Base-by-base conservation (phyloP, 2,888 invertebrate genomes). In the Rhaphigaster nebulosa region DNA sequence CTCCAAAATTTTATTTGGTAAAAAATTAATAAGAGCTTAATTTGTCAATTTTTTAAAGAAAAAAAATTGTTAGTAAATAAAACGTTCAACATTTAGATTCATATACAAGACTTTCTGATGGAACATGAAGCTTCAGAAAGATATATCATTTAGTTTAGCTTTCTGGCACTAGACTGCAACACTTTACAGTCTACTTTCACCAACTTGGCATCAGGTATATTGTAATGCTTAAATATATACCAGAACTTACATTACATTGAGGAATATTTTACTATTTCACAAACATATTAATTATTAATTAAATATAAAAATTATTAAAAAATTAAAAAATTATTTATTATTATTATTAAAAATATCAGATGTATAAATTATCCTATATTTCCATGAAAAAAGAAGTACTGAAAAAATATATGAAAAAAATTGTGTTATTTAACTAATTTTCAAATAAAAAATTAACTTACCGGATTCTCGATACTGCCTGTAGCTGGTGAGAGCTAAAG, bases 401-500 rank as follows among this genome's bases (percentile, higher is more conserved):
- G 45, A 45, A 45, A 5, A 45, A 45, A 45, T 45, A 45, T 45
- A 45, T 45, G 6, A 52, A 52, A 52, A 52, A 52, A 52, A 52
- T 45, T 45, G 52, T 52, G 15, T 18, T 52, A 15, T 2, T 52
- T 6, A 34, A 1, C 13, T 29, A 5, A 29, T 91, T 60, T 90
- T 90, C 90, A 87, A n/a, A 45, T 65, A 52, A 76, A 88, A 45
- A 23, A 87, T 90, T 45, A 80, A 92, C 92, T 93, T 92, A 94
- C 94, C 93, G 0, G 87, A 50, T 76, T 87, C 89, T 50, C 89
- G 90, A 91, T 54, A 88, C 90, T 91, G 88, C 88, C 90, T 88
- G 91, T 91, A 90, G 91, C 90, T 89, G 90, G 90, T 88, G 89
- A 91, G 54, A 90, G 91, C 90, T 91, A 96, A 94, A 34, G 95